Evolutionary conservation across 2,113 vertebrate species (phyloP).

Genomic region (Malurus cyaneus): DNA sequence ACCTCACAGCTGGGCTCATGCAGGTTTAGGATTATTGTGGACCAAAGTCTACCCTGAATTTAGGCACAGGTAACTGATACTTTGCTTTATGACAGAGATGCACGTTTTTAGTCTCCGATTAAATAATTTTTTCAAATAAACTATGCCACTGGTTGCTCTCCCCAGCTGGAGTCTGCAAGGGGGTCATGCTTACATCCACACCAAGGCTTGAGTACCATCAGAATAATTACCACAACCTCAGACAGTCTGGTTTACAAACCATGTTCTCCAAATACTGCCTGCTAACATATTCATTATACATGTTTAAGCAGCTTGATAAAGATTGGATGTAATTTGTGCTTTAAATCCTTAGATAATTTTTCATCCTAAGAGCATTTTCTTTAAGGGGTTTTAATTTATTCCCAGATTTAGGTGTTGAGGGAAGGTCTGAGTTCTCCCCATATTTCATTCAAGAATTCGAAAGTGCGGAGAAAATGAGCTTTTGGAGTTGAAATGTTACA

Average conservation of each 20-base stretch:
- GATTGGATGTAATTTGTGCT: not conserved
- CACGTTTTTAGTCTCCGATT: not conserved
- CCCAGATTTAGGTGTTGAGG: not conserved
- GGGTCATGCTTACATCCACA: not conserved
- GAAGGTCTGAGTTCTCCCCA: not conserved
- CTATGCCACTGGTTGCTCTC: not conserved
- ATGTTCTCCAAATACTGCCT: not conserved
- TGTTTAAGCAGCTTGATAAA: not conserved
- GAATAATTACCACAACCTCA: not conserved
- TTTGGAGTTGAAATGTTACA: not conserved
- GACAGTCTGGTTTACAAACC: not conserved
- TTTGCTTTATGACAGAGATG: not conserved
- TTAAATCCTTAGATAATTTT: not conserved
- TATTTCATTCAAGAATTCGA: not conserved
- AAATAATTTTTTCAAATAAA: not conserved
- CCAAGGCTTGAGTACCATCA: not conserved
- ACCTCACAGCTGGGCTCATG: not conserved
- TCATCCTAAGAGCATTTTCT: not conserved
- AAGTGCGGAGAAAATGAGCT: not conserved
- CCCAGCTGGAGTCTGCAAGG: not conserved
- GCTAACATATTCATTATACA: not conserved
- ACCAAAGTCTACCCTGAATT: not conserved
- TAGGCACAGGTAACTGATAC: not conserved
- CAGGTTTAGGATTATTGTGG: not conserved
- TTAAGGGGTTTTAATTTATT: not conserved